Evolutionary conservation across 2,797 vertebrate genomes (phyloP), one percentile per base, ranked within the genome.

Genomic region (Poliocrania exsul): DNA sequence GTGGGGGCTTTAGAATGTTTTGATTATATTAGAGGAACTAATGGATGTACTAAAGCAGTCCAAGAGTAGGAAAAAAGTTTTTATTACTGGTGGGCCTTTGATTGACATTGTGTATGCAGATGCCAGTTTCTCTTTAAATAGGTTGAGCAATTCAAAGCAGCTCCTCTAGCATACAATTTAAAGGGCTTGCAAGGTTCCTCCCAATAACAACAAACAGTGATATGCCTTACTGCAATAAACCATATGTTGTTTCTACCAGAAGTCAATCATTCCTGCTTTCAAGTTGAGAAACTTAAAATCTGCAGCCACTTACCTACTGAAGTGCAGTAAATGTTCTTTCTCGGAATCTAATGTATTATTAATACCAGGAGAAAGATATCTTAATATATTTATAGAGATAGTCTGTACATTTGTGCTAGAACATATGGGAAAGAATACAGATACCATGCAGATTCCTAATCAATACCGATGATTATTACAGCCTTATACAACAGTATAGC

Each of bases 291-390:
- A 67, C 49, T 64, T 87, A 74, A 90, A 86, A 90, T 83, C 29
- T 61, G 16, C 42, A 81, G 23, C 29, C 54, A 66, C 61, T 94
- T 87, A 86, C 50, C 47, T 90, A 66, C n/a, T 44, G 20, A 89
- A 94, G 42, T 66, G 49, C 40, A 70, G 58, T 79, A 88, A 86
- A 73, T 91, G 51, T 58, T 75, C 25, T 29, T 85, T 87, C 38
- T 71, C 64, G 42, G 79, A 87, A 40, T 31, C 19, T 42, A 77
- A 88, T 92, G 23, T 50, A 87, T 95, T 92, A 90, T 86, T 93
- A 89, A 94, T 71, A 50, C 3, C 10, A 54, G 23, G 35, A 33
- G 50, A 82, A 70, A 82, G 53, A 54, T 35, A 51, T 57, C 5
- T 5, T 33, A 67, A 50, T 74, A 23, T 78, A 82, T 87, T 87